Conservation (phyloP, 2,888 invertebrate species). For the Zele albiditarsus region DNA sequence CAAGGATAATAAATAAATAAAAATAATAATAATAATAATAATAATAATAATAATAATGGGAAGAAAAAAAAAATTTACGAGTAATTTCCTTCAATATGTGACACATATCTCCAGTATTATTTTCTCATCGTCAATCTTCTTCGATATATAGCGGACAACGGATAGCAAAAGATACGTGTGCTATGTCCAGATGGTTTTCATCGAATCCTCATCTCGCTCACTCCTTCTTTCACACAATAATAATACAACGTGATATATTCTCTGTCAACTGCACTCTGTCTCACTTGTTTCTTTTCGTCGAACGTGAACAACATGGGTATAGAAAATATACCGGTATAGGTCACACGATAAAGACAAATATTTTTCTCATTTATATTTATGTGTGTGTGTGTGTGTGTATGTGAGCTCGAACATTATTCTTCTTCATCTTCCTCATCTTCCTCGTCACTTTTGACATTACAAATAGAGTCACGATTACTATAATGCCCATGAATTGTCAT, state of each 20-base stretch:
- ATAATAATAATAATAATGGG: not conserved
- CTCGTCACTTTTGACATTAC: not conserved
- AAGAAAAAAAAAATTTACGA: not conserved
- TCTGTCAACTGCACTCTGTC: not conserved
- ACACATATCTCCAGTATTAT: not conserved
- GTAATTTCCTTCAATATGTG: not conserved
- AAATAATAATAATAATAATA: not conserved
- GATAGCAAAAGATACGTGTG: not conserved
- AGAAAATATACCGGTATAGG: conserved; percentile 13
- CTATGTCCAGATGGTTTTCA: not conserved
- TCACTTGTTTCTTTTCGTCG: not conserved
- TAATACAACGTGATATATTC: not conserved
- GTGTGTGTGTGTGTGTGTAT: not conserved
- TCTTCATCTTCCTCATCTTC: not conserved
- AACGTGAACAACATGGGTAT: not conserved
- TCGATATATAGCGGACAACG: not conserved
- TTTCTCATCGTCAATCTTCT: not conserved
- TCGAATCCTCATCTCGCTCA: not conserved
- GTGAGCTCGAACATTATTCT: not conserved
- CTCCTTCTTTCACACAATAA: not conserved
- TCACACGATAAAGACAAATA: conserved; percentile 2
- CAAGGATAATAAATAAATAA: not conserved
- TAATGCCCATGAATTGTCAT: conserved; percentile 5
- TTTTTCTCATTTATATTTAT: not conserved
- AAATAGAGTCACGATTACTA: conserved; percentile 5